Percentiles rank a stretch among this genome's conserved stretches.
Conservation (phyloP, 2,113 vertebrate species). For the Ameiurus melas region DNA sequence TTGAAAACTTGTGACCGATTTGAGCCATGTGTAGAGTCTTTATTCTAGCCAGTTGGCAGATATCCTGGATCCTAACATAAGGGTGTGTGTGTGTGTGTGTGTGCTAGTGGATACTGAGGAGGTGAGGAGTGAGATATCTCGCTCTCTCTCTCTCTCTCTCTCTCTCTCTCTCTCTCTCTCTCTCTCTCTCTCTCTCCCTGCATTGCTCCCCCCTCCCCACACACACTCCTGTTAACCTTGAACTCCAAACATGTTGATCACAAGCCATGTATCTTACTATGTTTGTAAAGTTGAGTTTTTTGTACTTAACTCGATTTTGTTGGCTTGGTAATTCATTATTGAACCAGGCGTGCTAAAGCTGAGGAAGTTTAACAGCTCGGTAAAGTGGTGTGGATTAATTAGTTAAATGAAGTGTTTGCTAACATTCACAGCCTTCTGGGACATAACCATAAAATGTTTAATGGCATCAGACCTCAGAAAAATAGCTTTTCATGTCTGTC, state of each 20-base stretch:
- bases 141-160: too few species aligned
- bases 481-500: neutral
- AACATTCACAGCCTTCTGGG: neutral
- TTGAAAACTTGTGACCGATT: constrained; percentile 30
- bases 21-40: constrained; percentile 7
- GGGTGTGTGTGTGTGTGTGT: too few species aligned
- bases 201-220: neutral
- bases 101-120: too few species aligned
- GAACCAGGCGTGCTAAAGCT: neutral
- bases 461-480: neutral
- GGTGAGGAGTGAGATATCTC: too few species aligned
- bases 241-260: neutral
- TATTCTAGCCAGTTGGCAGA: neutral
- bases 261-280: neutral
- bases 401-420: neutral
- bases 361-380: neutral
- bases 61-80: too few species aligned
- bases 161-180: too few species aligned
- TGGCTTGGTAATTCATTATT: neutral
- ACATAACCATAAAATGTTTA: neutral
- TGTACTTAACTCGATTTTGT: neutral
- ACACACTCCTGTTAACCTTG: neutral
- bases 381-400: neutral
- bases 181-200: too few species aligned
- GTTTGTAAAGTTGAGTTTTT: neutral